Evolutionary conservation across 1,140 invertebrate species (phyloP).

Genomic region (Trigoniulus corallinus): DNA sequence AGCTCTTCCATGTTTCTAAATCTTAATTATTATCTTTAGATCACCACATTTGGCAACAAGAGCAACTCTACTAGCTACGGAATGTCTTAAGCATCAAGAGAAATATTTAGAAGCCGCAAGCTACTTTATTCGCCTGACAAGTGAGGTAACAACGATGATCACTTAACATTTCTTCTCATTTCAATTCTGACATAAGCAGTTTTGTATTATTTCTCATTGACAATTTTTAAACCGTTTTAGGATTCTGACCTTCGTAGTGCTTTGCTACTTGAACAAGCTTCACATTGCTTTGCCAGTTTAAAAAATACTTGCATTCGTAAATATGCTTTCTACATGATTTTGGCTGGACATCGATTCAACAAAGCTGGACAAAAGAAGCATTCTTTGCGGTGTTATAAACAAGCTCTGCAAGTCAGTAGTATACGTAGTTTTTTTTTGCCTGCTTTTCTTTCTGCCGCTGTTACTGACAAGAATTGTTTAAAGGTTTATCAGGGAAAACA

Average conservation of each 20-base stretch:
- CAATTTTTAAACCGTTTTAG: slow-evolving; percentile 13
- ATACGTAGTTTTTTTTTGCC: background rate
- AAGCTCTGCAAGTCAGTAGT: slow-evolving; percentile 62
- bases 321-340: slow-evolving; percentile 92
- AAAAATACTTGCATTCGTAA: slow-evolving; percentile 67
- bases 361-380: slow-evolving; percentile 82
- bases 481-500: slow-evolving; percentile 60
- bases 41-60: slow-evolving; percentile 77
- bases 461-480: slow-evolving; percentile 10
- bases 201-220: background rate
- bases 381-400: slow-evolving; percentile 75
- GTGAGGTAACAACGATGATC: slow-evolving; percentile 53
- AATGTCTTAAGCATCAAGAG: slow-evolving; percentile 58
- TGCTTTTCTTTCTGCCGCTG: background rate
- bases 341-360: slow-evolving; percentile 76
- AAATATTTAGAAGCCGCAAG: slow-evolving; percentile 75
- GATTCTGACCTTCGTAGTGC: slow-evolving; percentile 49
- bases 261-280: slow-evolving; percentile 82
- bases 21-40: slow-evolving; percentile 26
- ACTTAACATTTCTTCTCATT: no score
- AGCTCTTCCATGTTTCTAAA: background rate
- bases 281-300: slow-evolving; percentile 67
- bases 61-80: slow-evolving; percentile 69
- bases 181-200: background rate
- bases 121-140: slow-evolving; percentile 85